Evolutionary conservation across 1,140 invertebrate species (phyloP), one percentile per base, ranked within the genome.

Genomic region (Brachionus rubens): DNA sequence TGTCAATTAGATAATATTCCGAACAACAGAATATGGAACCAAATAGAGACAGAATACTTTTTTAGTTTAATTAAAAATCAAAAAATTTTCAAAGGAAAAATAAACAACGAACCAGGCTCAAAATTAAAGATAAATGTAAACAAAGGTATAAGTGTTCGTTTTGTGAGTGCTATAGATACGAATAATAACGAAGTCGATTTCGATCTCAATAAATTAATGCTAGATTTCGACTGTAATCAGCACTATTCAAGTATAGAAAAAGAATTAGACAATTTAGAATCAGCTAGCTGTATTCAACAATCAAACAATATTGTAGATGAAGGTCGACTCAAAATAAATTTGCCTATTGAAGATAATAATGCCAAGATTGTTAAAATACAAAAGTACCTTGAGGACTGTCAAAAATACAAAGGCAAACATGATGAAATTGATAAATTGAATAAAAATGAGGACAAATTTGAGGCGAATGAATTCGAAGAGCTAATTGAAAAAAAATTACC

Each of bases 261-360:
- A 12, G 59, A 65, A 43, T 14, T 65, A 5, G 59, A 65, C 0
- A 1, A 28, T 28, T 65, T 65, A 41, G 59, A 65, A 12, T 65
- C 59, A 12, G 59, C 59, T 65, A 65, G 59, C 24, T 43, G 59
- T 24, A 26, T 43, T 65, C 12, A 24, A 14, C 24, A 26, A 14
- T 24, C 24, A 6, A 36, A 41, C 12, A 41, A 43, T 41, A 65
- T 21, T 43, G 21, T 36, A 1, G 3, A 43, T 1, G 12, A 24
- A 12, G n/a, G 30, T 12, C 19, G 12, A 5, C 30, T 65, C 3
- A 65, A 65, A 43, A 43, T 65, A 2, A 36, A 65, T 21, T 65
- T 65, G 40, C 59, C 59, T 26, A 65, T 43, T 7, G 59, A 65
- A 43, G 59, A 65, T 14, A 16, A 46, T 7, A 46, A 46, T 7